Base-by-base conservation (phyloP, 2,888 invertebrate genomes). In the Pseudococcus longispinus region DNA sequence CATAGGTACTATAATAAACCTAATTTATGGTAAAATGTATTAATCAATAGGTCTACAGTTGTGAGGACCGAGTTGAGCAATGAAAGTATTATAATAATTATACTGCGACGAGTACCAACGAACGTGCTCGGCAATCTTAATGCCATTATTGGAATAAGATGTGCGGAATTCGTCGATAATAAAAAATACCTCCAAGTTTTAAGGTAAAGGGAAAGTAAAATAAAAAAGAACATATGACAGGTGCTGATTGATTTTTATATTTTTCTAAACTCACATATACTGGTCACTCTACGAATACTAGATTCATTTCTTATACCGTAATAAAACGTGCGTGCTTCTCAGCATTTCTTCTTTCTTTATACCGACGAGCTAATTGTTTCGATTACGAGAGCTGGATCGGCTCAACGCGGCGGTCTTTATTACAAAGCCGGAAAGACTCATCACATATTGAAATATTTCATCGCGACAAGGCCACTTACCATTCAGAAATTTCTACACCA, bases 231-330 rank as follows among this genome's bases (percentile, higher is more conserved):
- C 26, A 65, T 65, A 20, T 65, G 65, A 65, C 65, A 65, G 65
- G 23, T 65, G 23, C 65, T 65, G 65, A 65, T 65, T 65, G 65
- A 65, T 65, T 65, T 65, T 65, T 65, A 65, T 65, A 65, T 65
- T 65, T 65, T 51, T 51, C n/a, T 51, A 18, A 51, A 51, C n/a
- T 51, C 51, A 37, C 37, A 51, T 51, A 51, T 51, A n/a, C 51
- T n/a, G 51, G 51, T n/a, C 51, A 51, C 51, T 51, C 8, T 37
- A 37, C 37, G 5, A 6, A 37, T 37, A 51, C n/a, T n/a, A n/a
- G 51, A 51, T 51, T 51, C 51, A 51, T 51, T 51, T n/a, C 51
- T n/a, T n/a, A n/a, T n/a, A n/a, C n/a, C n/a, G n/a, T n/a, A n/a
- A 51, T 51, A 51, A 46, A 51, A n/a, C n/a, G 51, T 51, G 65